phyloP scores from a whole-genome alignment of 2,888 invertebrate species.

The Linnaemya vulpina region DNA sequence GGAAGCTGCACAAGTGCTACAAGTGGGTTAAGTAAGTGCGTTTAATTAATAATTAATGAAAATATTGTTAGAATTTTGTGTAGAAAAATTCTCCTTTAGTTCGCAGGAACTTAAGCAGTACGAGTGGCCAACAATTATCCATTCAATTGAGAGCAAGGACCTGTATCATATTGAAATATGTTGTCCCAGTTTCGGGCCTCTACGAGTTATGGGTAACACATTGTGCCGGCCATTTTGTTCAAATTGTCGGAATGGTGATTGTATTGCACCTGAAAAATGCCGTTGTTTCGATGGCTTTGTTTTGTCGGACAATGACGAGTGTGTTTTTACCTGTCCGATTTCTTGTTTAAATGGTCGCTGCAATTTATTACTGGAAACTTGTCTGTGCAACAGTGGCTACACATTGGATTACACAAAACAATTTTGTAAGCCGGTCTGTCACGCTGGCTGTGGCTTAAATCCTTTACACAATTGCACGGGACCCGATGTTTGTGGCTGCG shows the following conservation, averaged over 20 bases:
- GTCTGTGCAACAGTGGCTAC: slow-evolving; percentile 87
- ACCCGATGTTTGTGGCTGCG: slow-evolving; percentile 83
- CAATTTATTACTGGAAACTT: slow-evolving; percentile 85
- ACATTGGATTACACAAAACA: slow-evolving; percentile 84
- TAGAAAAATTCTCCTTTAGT: slow-evolving; percentile 9
- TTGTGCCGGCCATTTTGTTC: slow-evolving; percentile 77
- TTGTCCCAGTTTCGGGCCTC: slow-evolving; percentile 86
- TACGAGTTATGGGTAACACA: slow-evolving; percentile 74
- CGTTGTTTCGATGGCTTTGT: slow-evolving; percentile 80
- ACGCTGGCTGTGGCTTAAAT: slow-evolving; percentile 76
- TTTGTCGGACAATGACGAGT: slow-evolving; percentile 79
- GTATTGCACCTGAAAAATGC: slow-evolving; percentile 78
- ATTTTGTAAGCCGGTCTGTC: slow-evolving; percentile 86
- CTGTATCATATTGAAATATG: slow-evolving; percentile 87
- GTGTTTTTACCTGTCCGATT: slow-evolving; percentile 81
- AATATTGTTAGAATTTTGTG: not conserved
- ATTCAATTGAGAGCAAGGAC: slow-evolving; percentile 83
- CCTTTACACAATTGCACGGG: slow-evolving; percentile 80
- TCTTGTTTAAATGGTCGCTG: slow-evolving; percentile 86
- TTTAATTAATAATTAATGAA: not conserved
- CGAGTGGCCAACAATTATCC: slow-evolving; percentile 59
- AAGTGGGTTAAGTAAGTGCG: slow-evolving; percentile 65
- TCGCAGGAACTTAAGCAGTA: slow-evolving; percentile 52
- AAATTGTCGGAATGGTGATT: slow-evolving; percentile 79
- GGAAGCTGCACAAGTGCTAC: slow-evolving; percentile 60